Base-by-base conservation (phyloP, 2,888 invertebrate species). In the Stictocephala bisonia region DNA sequence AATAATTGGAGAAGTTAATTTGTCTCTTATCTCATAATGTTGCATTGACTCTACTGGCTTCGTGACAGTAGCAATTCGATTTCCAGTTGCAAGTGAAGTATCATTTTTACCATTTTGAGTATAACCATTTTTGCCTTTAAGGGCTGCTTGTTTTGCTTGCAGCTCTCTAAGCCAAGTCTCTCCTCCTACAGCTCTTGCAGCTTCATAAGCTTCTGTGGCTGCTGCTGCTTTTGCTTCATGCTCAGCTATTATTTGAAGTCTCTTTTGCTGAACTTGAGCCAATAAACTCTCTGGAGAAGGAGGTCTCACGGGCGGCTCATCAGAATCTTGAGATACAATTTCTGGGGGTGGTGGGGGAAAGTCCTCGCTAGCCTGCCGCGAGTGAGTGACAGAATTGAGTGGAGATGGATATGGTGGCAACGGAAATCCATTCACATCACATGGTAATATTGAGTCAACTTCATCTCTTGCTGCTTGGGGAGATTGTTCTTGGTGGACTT, bases 281-380 rank as follows among this genome's bases (percentile, higher is more conserved):
- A 91, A 81, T 69, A 91, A 85, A 53, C 88, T 87, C 0, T 79
- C 74, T n/a, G 77, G 51, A 3, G 58, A 44, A 18, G 56, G 56
- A 70, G 26, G 82, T 81, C 82, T 85, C 81, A 81, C 83, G 81
- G 82, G 79, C 85, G 84, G 75, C 18, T 27, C 41, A 1, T 71
- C 70, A 9, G 13, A 13, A 26, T 64, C 64, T 44, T 64, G 64
- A n/a, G 44, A 26, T n/a, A 41, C 18, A 18, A 58, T 60, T 31
- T 80, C 73, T 2, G 82, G 81, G 3, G 95, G 95, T n/a, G 94
- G 94, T 3, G 94, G 94, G 58, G 95, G 95, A 80, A 95, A 95
- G 80, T 95, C 95, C 84, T 94, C 94, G 83, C 94, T 95, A 0
- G 93, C 90, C 83, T 95, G 95, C 58, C 95, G 86, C 1, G 94